Base-by-base conservation (phyloP, 1,140 invertebrate genomes). In the Asbolus verrucosus region DNA sequence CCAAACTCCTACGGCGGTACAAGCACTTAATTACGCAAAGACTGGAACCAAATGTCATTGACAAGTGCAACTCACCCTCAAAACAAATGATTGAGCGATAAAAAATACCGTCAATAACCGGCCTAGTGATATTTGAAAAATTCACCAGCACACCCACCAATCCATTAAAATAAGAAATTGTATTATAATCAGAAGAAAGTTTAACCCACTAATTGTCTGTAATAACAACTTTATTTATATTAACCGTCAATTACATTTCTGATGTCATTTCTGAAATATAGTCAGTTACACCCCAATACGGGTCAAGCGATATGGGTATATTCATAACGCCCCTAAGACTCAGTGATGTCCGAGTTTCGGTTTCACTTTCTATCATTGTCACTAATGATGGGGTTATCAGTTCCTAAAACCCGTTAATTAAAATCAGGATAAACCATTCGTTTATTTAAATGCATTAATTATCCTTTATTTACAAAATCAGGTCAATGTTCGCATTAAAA, bases 401-500 rank as follows among this genome's bases (percentile, higher is more conserved):
- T n/a, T 36, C 33, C 33, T n/a, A 11, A 5, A 3, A 6, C 11
- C 2, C 2, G 6, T 36, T 6, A 4, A 3, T 2, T 11, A 3
- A 36, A 36, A 36, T 3, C 5, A 3, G 33, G n/a, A 8, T 27
- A n/a, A 36, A 2, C 6, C 41, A 46, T 1, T 18, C 16, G 43
- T 50, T 50, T 9, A 4, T 6, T 50, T 50, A 18, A 21, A 50
- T 46, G 15, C 15, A 46, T 11, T 36, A 8, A 4, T 27, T 13
- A 19, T 46, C 16, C 15, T 18, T 27, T 54, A 2, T 43, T 18
- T 27, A 13, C 21, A 54, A 54, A 54, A 54, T 54, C 46, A 54
- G 46, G 46, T 54, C 46, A 54, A 54, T 54, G 46, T 54, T 54
- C 46, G 46, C 21, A 54, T 54, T 54, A 27, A 27, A 6, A 50